A percentile compares a stretch with the other conserved stretches of the same genome.
Evolutionary conservation across 2,888 invertebrate genomes (phyloP).

Genomic region (Nemotelus nigrinus): DNA sequence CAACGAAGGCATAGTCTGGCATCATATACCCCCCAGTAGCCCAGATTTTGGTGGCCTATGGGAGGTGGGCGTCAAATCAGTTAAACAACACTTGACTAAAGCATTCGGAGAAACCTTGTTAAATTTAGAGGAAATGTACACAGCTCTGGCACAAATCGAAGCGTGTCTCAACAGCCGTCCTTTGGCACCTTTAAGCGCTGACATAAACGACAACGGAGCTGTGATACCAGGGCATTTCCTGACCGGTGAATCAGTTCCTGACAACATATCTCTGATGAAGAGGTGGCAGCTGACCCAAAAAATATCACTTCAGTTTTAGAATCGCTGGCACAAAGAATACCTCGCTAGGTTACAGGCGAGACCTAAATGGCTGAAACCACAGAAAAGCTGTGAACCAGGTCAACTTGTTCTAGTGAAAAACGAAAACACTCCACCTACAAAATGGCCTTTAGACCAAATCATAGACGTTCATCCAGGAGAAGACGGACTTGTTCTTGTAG

Average conservation of each 20-base stretch:
- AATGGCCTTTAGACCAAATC: neutral
- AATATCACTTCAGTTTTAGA: neutral
- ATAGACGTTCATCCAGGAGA: neutral
- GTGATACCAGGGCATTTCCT: neutral
- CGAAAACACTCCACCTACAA: neutral
- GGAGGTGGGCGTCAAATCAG: constrained; percentile 2
- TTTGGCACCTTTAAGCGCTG: neutral
- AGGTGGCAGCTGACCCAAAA: neutral
- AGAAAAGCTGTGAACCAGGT: neutral
- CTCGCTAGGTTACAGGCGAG: neutral
- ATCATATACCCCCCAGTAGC: neutral
- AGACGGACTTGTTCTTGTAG: neutral
- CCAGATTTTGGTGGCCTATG: constrained; percentile 7
- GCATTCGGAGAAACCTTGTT: neutral
- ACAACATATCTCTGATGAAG: neutral
- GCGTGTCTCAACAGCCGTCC: neutral
- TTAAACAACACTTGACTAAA: neutral
- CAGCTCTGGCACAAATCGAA: neutral
- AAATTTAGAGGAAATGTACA: neutral
- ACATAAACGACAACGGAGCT: neutral
- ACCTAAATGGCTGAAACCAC: neutral
- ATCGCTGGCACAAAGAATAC: neutral
- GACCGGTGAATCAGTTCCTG: neutral
- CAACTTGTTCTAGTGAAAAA: neutral
- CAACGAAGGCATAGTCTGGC: constrained; percentile 3